Base-by-base conservation (phyloP, 2,797 vertebrate genomes). In the Ctenopoma multispine region DNA sequence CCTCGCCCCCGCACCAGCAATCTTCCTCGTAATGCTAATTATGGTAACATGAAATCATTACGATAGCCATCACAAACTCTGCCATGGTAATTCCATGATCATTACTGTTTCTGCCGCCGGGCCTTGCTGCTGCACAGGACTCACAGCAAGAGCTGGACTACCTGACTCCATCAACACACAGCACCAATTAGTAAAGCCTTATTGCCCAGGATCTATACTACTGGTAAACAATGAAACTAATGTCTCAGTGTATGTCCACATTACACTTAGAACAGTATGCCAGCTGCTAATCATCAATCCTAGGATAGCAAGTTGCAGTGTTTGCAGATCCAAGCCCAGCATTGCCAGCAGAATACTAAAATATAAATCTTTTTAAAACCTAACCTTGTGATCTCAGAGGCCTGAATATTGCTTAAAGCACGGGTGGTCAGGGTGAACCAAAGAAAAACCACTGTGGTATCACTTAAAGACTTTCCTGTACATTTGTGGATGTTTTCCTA, bases 31-130 rank as follows among this genome's bases (percentile, higher is more conserved):
- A 87, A 82, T 85, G 81, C 87, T 92, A 91, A 92, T 92, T 90
- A 90, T 59, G 7, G 67, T 81, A 86, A 89, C 90, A 90, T 92
- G 84, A 88, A 90, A 88, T 93, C 85, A 90, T 90, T 92, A 89
- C 83, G 82, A 72, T 81, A 77, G 82, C 84, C 80, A 87, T 89
- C 85, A 84, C 89, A 79, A 85, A 88, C 83, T 76, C 80, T 84
- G 84, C 82, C 79, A 83, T 79, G 79, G 83, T 86, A 80, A 90
- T 91, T 90, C 86, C 56, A 83, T 85, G 79, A 87, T 89, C 82
- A 89, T 89, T 84, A 86, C 72, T 34, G 60, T 61, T 76, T 81
- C 68, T 79, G 80, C 72, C 77, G 86, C 48, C 59, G 49, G 81
- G 72, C 60, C 38, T 61, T 27, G 44, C 77, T 64, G 80, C 73